Conservation (phyloP, 2,113 vertebrate species). For the Chitala chitala region DNA sequence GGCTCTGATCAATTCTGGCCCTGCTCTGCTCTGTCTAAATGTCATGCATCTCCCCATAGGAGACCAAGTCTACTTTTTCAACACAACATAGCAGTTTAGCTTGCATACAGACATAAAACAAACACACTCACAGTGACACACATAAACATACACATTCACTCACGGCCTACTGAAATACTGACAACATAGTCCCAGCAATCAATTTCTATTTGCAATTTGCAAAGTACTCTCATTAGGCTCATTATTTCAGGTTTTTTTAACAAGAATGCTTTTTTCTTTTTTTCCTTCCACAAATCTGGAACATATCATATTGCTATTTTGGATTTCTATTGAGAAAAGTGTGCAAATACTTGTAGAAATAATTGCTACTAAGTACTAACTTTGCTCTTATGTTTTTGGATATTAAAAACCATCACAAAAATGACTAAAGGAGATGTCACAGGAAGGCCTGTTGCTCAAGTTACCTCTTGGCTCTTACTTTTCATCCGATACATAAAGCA, state of each 20-base stretch:
- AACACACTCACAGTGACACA: slow-evolving; percentile 2
- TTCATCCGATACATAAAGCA: not conserved
- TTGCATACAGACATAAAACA: slow-evolving; percentile 21
- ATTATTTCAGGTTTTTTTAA: slow-evolving; percentile 15
- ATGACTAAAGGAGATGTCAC: not conserved
- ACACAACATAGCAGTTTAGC: slow-evolving; percentile 21
- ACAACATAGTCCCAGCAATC: slow-evolving; percentile 26
- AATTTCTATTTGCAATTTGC: slow-evolving; percentile 33
- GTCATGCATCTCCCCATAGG: slow-evolving; percentile 37
- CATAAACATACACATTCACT: slow-evolving; percentile 19
- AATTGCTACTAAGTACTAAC: not conserved
- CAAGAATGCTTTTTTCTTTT: slow-evolving; percentile 25
- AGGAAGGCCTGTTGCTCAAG: not conserved
- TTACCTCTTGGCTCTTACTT: not conserved
- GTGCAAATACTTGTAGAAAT: slow-evolving; percentile 21
- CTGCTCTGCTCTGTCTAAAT: slow-evolving; percentile 39
- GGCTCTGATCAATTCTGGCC: slow-evolving; percentile 35
- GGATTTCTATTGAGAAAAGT: not conserved
- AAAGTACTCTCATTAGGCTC: slow-evolving; percentile 23
- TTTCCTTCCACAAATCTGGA: slow-evolving; percentile 31
- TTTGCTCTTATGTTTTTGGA: not conserved
- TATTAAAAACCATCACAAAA: not conserved
- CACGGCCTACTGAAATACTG: not conserved
- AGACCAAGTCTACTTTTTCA: slow-evolving; percentile 27
- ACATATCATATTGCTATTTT: slow-evolving; percentile 25